Evolutionary conservation across 2,888 invertebrate species (phyloP), one percentile per base, ranked within the genome.

Genomic region (Digitonthophagus gazella): DNA sequence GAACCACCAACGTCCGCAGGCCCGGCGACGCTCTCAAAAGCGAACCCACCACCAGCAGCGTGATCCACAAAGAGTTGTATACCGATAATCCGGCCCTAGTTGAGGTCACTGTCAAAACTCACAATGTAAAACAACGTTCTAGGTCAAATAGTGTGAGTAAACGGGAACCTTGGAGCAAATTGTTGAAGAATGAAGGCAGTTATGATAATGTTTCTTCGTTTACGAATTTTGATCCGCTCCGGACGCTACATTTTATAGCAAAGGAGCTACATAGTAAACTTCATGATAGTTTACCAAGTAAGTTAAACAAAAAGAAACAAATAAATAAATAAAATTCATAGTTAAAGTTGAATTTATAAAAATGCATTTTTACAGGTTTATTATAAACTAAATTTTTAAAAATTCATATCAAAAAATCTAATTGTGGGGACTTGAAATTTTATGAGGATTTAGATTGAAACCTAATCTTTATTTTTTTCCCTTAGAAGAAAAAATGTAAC

Each of bases 231-330:
- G 82, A 83, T 74, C 83, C 83, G 0, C 74, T 83, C 65, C 73
- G 82, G 5, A 82, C 82, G 1, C 69, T 83, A 65, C 83, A 83
- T 74, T 83, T 83, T 74, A 74, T 83, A 28, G 78, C 80, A 1
- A 81, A 79, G 69, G 83, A 83, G 71, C 72, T 83, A 65, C 78
- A 81, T 64, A 75, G 74, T 15, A 80, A 81, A 70, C 67, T 83
- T 15, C 74, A 77, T 65, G 71, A 73, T 16, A 64, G 73, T 69
- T 58, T 78, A 15, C 78, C 79, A 71, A 75, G 82, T 82, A 76
- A 75, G 74, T 68, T 6, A n/a, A n/a, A 58, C 11, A 4, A 56
- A 58, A 63, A 11, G 1, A 8, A 11, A 44, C n/a, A 64, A n/a
- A n/a, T n/a, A n/a, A n/a, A n/a, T n/a, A n/a, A n/a, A n/a, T n/a